Percentiles rank a stretch among this genome's conserved stretches.
Conservation (phyloP, 2,888 invertebrate species). For the Tenthredo scrophulariae region DNA sequence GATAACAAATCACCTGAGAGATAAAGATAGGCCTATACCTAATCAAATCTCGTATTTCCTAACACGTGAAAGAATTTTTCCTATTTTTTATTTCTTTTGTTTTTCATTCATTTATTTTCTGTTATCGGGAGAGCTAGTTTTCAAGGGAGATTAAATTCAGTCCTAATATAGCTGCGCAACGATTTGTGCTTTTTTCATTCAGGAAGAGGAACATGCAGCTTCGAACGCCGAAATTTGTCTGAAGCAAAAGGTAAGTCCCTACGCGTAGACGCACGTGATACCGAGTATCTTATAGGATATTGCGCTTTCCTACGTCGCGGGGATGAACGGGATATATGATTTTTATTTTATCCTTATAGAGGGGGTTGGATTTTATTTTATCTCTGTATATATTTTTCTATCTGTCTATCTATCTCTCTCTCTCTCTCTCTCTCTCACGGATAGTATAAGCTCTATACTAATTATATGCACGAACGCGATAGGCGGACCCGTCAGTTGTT, state of each 20-base stretch:
- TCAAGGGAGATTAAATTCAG: neutral
- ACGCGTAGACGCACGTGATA: constrained; percentile 14
- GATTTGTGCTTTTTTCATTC: neutral
- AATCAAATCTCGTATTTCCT: neutral
- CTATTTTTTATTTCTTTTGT: neutral
- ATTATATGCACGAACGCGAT: constrained; percentile 40
- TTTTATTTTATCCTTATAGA: neutral
- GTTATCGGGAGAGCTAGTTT: neutral
- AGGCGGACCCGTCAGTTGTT: constrained; percentile 5
- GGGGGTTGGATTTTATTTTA: neutral
- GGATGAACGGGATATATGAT: neutral
- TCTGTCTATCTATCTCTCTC: neutral
- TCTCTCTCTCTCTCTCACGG: neutral
- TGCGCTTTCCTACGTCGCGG: neutral
- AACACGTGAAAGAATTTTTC: neutral
- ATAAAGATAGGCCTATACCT: neutral
- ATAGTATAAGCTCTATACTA: neutral
- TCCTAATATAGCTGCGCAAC: neutral
- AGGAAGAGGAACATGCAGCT: constrained; percentile 44
- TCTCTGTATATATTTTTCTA: neutral
- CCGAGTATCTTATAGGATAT: neutral
- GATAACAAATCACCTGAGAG: neutral
- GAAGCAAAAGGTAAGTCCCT: constrained; percentile 44
- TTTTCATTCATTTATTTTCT: neutral
- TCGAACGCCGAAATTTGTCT: constrained; percentile 36